Evolutionary conservation across 1,140 invertebrate species (phyloP).

Genomic region (Drosophila bocki): DNA sequence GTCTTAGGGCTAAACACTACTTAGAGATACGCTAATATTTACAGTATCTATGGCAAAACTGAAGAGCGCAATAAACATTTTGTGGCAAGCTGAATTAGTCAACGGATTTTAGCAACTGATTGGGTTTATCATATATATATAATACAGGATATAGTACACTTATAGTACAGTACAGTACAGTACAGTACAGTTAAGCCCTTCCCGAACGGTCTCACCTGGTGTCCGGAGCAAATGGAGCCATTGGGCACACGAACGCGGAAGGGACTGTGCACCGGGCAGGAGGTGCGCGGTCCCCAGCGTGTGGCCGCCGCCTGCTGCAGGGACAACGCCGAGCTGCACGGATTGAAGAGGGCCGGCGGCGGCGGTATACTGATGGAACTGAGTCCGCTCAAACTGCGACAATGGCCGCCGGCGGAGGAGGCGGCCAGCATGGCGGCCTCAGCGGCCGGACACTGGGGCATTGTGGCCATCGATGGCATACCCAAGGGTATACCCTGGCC

Average conservation of each 20-base stretch:
- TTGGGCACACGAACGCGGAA: conserved; percentile 87
- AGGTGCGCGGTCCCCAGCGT: conserved; percentile 84
- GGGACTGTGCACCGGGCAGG: conserved; percentile 88
- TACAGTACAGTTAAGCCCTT: not conserved
- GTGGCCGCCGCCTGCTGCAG: conserved; percentile 65
- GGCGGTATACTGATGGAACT: conserved; percentile 78
- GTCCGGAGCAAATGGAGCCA: conserved; percentile 86
- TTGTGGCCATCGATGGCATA: conserved; percentile 29
- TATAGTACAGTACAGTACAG: not conserved
- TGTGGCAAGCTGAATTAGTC: conserved; percentile 81
- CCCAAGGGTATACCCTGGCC: conserved; percentile 65
- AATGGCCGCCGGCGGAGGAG: conserved; percentile 55
- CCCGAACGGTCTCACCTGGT: conserved; percentile 85
- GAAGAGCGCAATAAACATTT: conserved; percentile 75
- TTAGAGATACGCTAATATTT: conserved; percentile 35
- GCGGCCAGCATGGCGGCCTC: conserved; percentile 55
- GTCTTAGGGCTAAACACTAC: conserved; percentile 24
- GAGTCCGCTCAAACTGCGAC: conserved; percentile 78
- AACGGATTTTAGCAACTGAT: conserved; percentile 74
- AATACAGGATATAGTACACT: not conserved
- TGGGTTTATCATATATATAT: conserved; percentile 20
- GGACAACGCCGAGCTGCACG: conserved; percentile 82
- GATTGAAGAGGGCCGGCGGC: conserved; percentile 84
- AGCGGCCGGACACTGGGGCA: conserved; percentile 40
- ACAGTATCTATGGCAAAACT: conserved; percentile 62